Percentiles rank a stretch among this genome's conserved stretches.
phyloP scores from a whole-genome alignment of 2,888 invertebrate genomes.

The Suillia variegata region DNA sequence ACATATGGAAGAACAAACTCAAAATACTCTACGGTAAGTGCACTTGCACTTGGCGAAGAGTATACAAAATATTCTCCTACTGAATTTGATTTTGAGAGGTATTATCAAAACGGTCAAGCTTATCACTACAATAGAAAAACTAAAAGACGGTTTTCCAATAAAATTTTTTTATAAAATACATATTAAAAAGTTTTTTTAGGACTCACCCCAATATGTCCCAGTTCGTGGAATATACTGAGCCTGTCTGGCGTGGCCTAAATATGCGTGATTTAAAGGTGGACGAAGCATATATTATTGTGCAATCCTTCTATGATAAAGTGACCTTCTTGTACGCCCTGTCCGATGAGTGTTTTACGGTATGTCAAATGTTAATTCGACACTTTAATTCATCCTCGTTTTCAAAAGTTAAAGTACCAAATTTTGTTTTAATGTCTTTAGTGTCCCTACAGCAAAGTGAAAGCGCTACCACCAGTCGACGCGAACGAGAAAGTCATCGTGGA shows the following conservation, averaged over 20 bases:
- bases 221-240: conserved; percentile 66
- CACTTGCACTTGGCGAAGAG: no score
- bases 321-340: conserved; percentile 71
- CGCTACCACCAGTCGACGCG: conserved; percentile 30
- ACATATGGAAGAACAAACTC: no score
- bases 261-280: conserved; percentile 69
- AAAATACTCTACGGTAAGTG: no score
- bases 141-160: no score
- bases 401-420: neutral
- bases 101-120: no score
- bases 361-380: neutral
- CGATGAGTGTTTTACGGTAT: conserved; percentile 74
- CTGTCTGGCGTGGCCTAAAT: conserved; percentile 65
- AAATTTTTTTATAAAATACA: no score
- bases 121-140: no score
- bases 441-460: conserved; percentile 66
- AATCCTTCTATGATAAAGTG: conserved; percentile 46
- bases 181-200: no score
- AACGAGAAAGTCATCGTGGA: conserved; percentile 17
- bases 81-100: no score
- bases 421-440: conserved; percentile 64
- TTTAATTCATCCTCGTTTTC: neutral
- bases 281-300: conserved; percentile 68
- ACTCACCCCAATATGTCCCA: no score
- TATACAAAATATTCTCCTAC: no score